Base-by-base conservation (phyloP, 2,888 invertebrate genomes). In the Sclerodermus sp. region DNA sequence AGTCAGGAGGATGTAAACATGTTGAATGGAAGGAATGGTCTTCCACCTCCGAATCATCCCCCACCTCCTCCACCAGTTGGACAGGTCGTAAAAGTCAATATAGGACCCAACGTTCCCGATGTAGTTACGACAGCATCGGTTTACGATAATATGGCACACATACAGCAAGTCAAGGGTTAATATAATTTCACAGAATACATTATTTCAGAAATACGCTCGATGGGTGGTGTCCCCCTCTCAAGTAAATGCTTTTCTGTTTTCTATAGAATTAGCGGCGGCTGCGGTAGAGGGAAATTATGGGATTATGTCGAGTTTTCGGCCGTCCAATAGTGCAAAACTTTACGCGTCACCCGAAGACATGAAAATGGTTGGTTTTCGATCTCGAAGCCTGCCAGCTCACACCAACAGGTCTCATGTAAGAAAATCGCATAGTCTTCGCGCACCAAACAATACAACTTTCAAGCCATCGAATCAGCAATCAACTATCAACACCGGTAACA, bases 311-410 rank as follows among this genome's bases (percentile, higher is more conserved):
- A 92, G 93, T 70, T 96, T 96, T 82, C 88, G 93, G 66, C 96
- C 96, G 8, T 86, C 89, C 51, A 88, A 89, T 58, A 89, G 84
- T 78, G 91, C 91, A 45, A 90, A 91, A 76, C 82, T 96, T 53
- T 94, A 93, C 79, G 94, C 94, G 29, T 90, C 92, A 47, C 95
- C 95, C 13, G 88, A 90, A 69, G 92, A 91, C 76, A 84, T 91
- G 70, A 90, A 87, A 72, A 84, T 85, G 42, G 87, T 90, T 34
- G 89, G 87, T 16, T 84, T 85, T 65, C 80, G 85, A 58, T 82
- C 84, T 32, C 81, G 82, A 52, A 83, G 81, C 60, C 58, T 81
- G 49, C 79, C 83, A 9, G 64, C 83, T 45, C 84, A 84, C 70
- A 79, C 82, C 48, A 81, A 83, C 38, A 81, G 81, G 67, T 79